phyloP scores from a whole-genome alignment of 2,797 vertebrate genomes.

The Babyrousa celebensis region DNA sequence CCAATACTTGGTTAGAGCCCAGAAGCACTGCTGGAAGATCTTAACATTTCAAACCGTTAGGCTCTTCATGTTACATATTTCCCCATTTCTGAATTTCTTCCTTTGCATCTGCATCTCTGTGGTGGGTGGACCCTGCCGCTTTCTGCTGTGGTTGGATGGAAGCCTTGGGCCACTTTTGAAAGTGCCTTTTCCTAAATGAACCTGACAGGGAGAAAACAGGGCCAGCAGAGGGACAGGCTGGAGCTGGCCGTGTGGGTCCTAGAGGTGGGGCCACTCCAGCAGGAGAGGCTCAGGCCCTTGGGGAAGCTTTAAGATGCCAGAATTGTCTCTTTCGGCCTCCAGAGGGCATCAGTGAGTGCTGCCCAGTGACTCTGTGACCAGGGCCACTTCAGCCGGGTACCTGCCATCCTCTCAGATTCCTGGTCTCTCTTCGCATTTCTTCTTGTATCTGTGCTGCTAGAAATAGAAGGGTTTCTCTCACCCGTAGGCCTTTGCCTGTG shows the following conservation, averaged over 20 bases:
- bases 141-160: background rate
- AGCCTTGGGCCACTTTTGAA: background rate
- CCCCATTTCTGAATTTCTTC: background rate
- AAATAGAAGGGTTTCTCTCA: background rate
- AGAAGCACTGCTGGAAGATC: background rate
- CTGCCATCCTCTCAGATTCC: background rate
- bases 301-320: background rate
- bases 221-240: background rate
- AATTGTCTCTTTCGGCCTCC: background rate
- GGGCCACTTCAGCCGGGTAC: fast-evolving
- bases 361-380: too few relatives aligned
- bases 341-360: background rate
- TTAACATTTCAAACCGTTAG: background rate
- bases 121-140: background rate
- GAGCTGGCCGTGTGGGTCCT: background rate
- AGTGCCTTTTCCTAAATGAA: background rate
- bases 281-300: background rate
- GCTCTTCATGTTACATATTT: background rate
- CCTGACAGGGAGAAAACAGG: background rate
- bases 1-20: background rate
- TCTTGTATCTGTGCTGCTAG: background rate
- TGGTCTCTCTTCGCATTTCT: background rate
- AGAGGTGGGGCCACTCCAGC: background rate
- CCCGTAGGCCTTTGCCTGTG: background rate
- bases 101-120: background rate